A percentile compares a stretch with the other conserved stretches of the same genome.
Conservation (phyloP, 2,113 vertebrate species). For the Chloebia gouldiae region DNA sequence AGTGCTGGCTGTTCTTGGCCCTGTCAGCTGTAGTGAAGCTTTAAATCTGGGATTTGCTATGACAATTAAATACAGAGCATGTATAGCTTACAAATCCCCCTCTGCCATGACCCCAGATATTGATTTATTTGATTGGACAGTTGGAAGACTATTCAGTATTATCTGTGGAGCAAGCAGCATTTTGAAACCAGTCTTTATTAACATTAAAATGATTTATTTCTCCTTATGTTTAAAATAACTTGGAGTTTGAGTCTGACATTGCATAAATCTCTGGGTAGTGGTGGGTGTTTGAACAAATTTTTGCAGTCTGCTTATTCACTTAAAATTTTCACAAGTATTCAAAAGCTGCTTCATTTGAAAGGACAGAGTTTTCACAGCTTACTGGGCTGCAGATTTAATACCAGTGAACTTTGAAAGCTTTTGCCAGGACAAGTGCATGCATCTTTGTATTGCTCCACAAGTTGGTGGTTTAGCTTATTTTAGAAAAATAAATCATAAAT, state of each 20-base stretch:
- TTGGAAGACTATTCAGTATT: conserved; percentile 36
- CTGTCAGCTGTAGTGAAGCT: background rate
- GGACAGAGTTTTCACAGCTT: background rate
- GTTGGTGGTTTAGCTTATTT: background rate
- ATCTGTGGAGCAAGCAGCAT: conserved; percentile 16
- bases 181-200: conserved; percentile 25
- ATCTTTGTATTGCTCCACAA: background rate
- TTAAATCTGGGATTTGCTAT: conserved; percentile 31
- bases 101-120: background rate
- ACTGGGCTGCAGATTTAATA: background rate
- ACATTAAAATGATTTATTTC: background rate
- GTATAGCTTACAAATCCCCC: conserved; percentile 23
- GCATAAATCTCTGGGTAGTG: background rate
- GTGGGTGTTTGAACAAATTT: conserved; percentile 13
- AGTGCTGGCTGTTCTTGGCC: background rate
- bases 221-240: background rate
- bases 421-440: background rate
- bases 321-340: background rate
- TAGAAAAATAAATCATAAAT: conserved; percentile 36
- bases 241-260: background rate
- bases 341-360: conserved; percentile 8
- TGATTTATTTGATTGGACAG: conserved; percentile 52
- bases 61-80: conserved; percentile 30
- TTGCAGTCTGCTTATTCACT: conserved; percentile 13
- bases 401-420: background rate